Percentiles rank a stretch among this genome's conserved stretches.
Conservation (phyloP, 2,888 invertebrate species). For the Petrolisthes manimaculis region DNA sequence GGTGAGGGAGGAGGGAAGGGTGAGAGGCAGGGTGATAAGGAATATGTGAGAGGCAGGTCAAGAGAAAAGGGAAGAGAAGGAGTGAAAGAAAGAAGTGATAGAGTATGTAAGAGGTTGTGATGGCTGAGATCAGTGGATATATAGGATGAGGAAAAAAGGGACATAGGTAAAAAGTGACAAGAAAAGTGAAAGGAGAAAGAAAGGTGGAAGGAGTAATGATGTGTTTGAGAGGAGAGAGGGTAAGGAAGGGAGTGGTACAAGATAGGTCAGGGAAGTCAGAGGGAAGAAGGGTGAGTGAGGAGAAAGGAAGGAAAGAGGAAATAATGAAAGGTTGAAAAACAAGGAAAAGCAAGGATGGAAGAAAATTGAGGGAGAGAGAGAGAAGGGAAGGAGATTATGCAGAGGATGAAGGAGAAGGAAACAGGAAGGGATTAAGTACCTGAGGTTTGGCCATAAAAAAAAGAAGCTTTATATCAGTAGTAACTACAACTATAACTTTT, state of each 20-base stretch:
- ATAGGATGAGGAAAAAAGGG: slow-evolving; percentile 3
- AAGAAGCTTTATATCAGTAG: too few species aligned
- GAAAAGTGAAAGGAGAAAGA: not conserved
- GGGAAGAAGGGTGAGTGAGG: not conserved
- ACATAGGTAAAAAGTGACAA: not conserved
- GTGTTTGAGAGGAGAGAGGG: not conserved
- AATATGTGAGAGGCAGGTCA: not conserved
- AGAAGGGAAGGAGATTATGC: not conserved
- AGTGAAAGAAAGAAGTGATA: slow-evolving; percentile 9
- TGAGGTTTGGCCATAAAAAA: too few species aligned
- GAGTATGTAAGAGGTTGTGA: slow-evolving; percentile 6
- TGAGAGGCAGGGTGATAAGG: not conserved
- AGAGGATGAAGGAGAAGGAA: not conserved
- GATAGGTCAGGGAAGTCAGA: slow-evolving; percentile 6
- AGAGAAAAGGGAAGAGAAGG: slow-evolving; percentile 28
- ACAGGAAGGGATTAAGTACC: too few species aligned
- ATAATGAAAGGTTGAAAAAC: not conserved
- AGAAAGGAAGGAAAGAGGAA: not conserved
- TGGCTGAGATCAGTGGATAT: not conserved
- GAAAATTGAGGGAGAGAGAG: not conserved
- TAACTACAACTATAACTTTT: too few species aligned
- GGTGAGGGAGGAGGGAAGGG: not conserved
- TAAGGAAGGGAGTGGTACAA: not conserved
- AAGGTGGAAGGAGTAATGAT: not conserved
- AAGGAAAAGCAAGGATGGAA: not conserved